These are phyloP conservation scores for Paramuricea clavata DNA, from an alignment of 92 coral and sea anemone genomes.

Conservation along the genomic window DNA sequence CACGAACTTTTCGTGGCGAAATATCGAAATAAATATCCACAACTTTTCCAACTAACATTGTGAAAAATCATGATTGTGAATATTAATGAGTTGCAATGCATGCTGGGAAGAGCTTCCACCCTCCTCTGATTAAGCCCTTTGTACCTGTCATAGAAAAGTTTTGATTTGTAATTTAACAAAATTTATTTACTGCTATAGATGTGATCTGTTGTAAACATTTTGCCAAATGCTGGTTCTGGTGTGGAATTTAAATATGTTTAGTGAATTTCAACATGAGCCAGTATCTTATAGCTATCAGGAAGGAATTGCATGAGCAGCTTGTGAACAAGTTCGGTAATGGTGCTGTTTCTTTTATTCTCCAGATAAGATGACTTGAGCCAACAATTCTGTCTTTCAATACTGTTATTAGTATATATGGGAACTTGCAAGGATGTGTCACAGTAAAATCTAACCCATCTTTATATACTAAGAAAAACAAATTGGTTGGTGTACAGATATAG, in stretches of 20 bases:
- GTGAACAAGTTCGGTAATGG: conserved; percentile 52
- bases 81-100: too few relatives aligned
- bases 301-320: conserved; percentile 43
- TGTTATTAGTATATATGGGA: conserved; percentile 67
- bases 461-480: neutral
- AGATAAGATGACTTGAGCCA: conserved; percentile 59
- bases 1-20: too few relatives aligned
- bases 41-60: too few relatives aligned
- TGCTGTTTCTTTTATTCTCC: conserved; percentile 28
- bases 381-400: conserved; percentile 66
- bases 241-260: neutral
- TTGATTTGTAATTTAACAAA: neutral
- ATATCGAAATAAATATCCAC: too few relatives aligned
- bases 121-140: neutral
- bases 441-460: conserved; percentile 16
- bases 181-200: neutral
- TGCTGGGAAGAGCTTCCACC: too few relatives aligned
- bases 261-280: neutral
- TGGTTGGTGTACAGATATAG: neutral
- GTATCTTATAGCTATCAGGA: conserved; percentile 61
- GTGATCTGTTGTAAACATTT: neutral
- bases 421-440: conserved; percentile 9
- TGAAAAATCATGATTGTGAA: too few relatives aligned
- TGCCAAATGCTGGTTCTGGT: neutral
- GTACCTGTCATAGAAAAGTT: neutral